Evolutionary conservation across 2,797 vertebrate species (phyloP).

Genomic region (Danio tinwini): DNA sequence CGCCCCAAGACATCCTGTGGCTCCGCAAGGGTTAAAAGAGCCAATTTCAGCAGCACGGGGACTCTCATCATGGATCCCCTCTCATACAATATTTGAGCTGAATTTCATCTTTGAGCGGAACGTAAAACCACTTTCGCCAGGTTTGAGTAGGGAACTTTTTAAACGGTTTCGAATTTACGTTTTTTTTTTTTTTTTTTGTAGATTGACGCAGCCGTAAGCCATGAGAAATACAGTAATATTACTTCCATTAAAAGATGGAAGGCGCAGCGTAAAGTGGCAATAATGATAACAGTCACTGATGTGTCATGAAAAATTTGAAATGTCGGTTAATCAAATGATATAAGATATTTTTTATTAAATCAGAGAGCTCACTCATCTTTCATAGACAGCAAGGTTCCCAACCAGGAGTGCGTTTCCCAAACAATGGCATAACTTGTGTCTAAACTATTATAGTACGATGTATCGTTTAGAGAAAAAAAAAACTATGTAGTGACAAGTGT

Average conservation of each 20-base stretch:
- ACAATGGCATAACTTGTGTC: too few relatives aligned
- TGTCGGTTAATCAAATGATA: neutral
- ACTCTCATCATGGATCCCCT: constrained; percentile 59
- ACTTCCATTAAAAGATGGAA: neutral
- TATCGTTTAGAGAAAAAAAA: too few relatives aligned
- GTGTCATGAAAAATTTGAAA: neutral
- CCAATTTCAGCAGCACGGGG: constrained; percentile 65
- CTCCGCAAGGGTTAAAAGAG: constrained; percentile 68
- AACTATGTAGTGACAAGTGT: too few relatives aligned
- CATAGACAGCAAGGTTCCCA: too few relatives aligned
- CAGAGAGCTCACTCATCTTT: too few relatives aligned
- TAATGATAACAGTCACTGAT: constrained; percentile 5
- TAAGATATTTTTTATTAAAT: neutral
- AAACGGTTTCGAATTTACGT: constrained; percentile 27
- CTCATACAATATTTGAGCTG: constrained; percentile 51
- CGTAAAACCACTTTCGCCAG: constrained; percentile 42
- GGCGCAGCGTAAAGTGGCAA: neutral
- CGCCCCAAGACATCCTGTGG: constrained; percentile 62
- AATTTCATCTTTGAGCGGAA: constrained; percentile 55
- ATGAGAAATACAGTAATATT: neutral
- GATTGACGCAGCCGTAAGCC: constrained; percentile 12
- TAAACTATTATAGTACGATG: too few relatives aligned
- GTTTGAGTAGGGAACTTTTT: constrained; percentile 46
- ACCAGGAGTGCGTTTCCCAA: too few relatives aligned
- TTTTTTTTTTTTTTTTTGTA: neutral